Evolutionary conservation across 1,140 invertebrate species (phyloP), one percentile per base, ranked within the genome.

Genomic region (Gryon sp.): DNA sequence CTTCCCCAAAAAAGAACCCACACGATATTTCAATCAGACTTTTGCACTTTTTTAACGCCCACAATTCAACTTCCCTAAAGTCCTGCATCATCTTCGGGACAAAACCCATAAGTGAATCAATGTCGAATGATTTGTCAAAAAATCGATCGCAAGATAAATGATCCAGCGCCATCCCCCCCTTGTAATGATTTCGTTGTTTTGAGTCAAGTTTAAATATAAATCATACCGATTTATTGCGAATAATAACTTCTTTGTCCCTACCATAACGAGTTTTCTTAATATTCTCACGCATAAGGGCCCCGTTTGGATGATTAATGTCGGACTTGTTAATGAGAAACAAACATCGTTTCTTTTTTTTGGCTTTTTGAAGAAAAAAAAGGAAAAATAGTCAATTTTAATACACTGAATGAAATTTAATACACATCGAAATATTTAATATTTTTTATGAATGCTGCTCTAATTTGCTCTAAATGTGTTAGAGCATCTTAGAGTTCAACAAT

Each of bases 261-360:
- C 26, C 30, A 76, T 79, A 80, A 82, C 76, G 79, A 82, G 79
- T 72, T 79, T 75, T 66, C 53, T 77, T 76, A 50, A 73, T 62
- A 70, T 73, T 82, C 79, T 80, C 75, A 68, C 76, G 43, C 60
- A 34, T 52, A 52, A 76, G 32, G 68, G 62, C 57, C 22, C 43
- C 74, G n/a, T n/a, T 28, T 62, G 45, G 76, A 83, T 84, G 86
- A 88, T 88, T 88, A 87, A 88, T 87, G 86, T 79, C 48, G 73
- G 46, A n/a, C 62, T 63, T 76, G 83, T 86, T 88, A 88, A 88
- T 87, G 83, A 87, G 84, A 85, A 86, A 83, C 82, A 86, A 87
- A 87, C 86, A 84, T 36, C 22, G 15, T 43, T 50, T 28, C 41
- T 59, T 12, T n/a, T n/a, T n/a, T n/a, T n/a, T n/a, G n/a, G n/a